phyloP scores from a whole-genome alignment of 1,140 invertebrate genomes.

The Theocolax elegans region DNA sequence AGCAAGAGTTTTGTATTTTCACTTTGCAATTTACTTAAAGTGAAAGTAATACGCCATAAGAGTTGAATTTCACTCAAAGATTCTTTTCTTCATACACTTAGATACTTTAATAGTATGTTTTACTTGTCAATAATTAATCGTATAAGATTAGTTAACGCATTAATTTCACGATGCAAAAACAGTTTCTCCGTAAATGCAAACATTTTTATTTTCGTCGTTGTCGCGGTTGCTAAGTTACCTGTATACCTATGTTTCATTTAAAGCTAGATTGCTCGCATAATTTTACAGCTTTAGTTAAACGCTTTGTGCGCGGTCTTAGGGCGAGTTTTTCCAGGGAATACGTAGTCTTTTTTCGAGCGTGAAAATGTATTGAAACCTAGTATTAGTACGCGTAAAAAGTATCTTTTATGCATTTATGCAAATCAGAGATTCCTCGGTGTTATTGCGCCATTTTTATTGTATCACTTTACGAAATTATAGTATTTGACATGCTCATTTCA shows the following conservation, averaged over 20 bases:
- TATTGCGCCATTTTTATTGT: not conserved
- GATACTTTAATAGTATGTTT: no score
- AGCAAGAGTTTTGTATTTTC: no score
- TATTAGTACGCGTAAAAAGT: conserved; percentile 8
- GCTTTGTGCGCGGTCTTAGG: not conserved
- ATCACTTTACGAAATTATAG: conserved; percentile 4
- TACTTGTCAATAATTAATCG: no score
- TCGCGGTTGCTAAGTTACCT: no score
- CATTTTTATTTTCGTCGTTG: no score
- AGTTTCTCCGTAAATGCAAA: no score
- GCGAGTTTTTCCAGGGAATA: not conserved
- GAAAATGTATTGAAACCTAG: conserved; percentile 7
- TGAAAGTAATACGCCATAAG: no score
- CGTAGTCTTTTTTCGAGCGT: not conserved
- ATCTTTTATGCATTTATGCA: conserved; percentile 1
- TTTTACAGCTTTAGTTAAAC: not conserved
- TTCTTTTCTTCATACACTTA: no score
- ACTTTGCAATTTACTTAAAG: no score
- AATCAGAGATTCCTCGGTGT: not conserved
- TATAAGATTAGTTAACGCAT: no score
- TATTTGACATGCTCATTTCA: not conserved
- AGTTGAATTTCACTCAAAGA: no score
- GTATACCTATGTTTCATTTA: not conserved
- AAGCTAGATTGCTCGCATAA: not conserved
- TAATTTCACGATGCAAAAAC: no score